phyloP scores from a whole-genome alignment of 2,888 invertebrate genomes.

The Nudaria mundana region DNA sequence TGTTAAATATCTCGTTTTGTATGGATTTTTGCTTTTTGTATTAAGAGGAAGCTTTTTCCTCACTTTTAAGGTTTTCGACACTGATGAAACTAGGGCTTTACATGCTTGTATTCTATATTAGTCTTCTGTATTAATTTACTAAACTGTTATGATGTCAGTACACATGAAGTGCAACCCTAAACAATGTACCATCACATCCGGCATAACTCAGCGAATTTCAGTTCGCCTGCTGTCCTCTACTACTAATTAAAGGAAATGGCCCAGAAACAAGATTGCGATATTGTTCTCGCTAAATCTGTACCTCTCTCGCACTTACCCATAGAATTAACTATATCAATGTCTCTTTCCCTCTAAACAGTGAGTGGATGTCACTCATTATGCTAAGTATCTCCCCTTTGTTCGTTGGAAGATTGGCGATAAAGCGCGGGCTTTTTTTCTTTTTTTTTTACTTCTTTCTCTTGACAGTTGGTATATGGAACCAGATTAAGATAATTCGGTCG shows the following conservation, averaged over 20 bases:
- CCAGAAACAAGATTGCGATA: conserved; percentile 82
- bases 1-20: too few species aligned
- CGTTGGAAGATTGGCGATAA: conserved; percentile 65
- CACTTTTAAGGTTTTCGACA: too few species aligned
- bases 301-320: conserved; percentile 37
- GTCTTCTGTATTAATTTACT: too few species aligned
- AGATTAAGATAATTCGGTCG: conserved; percentile 74
- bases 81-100: too few species aligned
- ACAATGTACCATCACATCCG: conserved; percentile 45
- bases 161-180: conserved; percentile 18
- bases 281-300: conserved; percentile 67
- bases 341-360: conserved; percentile 67
- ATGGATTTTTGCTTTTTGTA: too few species aligned
- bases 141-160: too few species aligned
- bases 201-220: conserved; percentile 61
- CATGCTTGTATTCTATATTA: too few species aligned
- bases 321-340: conserved; percentile 21
- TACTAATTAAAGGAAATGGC: conserved; percentile 81
- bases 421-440: conserved; percentile 42
- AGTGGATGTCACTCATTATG: conserved; percentile 79
- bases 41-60: too few species aligned
- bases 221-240: conserved; percentile 67
- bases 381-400: conserved; percentile 76
- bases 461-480: conserved; percentile 79
- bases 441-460: conserved; percentile 56